Base-by-base conservation (phyloP, 2,113 vertebrate species). In the Lycocorax pyrrhopterus region DNA sequence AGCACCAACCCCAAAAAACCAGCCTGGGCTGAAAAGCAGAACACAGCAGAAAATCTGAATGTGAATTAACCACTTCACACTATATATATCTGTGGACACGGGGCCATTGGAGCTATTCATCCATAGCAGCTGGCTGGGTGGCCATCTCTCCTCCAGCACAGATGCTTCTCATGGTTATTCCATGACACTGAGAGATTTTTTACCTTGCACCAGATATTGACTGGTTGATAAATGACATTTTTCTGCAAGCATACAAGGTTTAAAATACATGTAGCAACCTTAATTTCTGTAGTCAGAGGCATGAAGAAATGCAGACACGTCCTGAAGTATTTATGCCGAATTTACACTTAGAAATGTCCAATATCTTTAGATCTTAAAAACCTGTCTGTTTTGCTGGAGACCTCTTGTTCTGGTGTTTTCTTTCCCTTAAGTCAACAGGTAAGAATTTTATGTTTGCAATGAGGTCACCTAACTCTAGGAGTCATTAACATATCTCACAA, bases 21-120 rank as follows among this genome's bases (percentile, higher is more conserved):
- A 8, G 12, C 37, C 26, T 63, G 7, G 26, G 17, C 39, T 69
- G 11, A 32, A 47, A 53, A 59, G 49, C 3, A 12, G 32, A 69
- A 49, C 27, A 74, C 12, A 39, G 43, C 20, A 78, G 44, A 74
- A 92, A 73, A 67, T 39, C 20, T 25, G 49, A 53, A 10, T 19
- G 66, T 0, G 0, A 23, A 60, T 55, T 33, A 39, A 55, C 12
- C 13, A 19, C n/a, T 55, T 72, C 8, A 60, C 29, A 52, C 25
- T 10, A 18, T 4, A 35, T n/a, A 43, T 35, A 64, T 16, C 20
- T 39, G 75, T 27, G 66, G n/a, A 32, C n/a, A 59, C 2, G 43
- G 23, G 10, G n/a, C 6, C 0, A 0, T 5, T 59, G 16, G 22
- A 52, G 5, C 13, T 52, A 27, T 12, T 10, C 39, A 10, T 53